phyloP scores from a whole-genome alignment of 2,113 vertebrate genomes.

The Cebidichthys violaceus region DNA sequence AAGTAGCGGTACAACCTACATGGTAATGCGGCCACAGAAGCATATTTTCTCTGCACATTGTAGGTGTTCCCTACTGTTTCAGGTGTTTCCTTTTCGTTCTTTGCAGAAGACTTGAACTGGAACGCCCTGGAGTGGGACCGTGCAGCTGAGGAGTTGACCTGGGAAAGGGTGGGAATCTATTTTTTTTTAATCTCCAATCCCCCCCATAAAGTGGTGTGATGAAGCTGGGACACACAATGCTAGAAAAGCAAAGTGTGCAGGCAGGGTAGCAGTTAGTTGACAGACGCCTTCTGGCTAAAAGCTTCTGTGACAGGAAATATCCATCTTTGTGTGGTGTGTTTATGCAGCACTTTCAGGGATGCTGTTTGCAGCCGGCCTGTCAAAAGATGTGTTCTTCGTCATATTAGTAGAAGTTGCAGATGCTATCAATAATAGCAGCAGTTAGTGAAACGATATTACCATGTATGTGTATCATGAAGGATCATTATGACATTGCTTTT shows the following conservation, averaged over 20 bases:
- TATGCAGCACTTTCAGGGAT: background rate
- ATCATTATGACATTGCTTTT: background rate
- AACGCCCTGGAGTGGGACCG: constrained; percentile 98
- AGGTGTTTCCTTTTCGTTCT: constrained; percentile 44
- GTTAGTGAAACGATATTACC: background rate
- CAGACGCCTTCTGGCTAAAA: background rate
- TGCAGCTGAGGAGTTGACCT: constrained; percentile 96
- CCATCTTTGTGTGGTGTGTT: background rate
- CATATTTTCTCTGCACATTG: background rate
- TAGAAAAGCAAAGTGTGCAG: background rate
- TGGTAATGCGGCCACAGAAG: background rate
- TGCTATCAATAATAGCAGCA: background rate
- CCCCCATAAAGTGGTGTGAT: background rate
- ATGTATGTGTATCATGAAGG: background rate
- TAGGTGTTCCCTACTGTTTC: background rate
- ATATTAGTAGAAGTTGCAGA: background rate
- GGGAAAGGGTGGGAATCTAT: constrained; percentile 90
- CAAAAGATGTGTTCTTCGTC: background rate
- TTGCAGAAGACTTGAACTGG: constrained; percentile 96
- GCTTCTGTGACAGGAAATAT: background rate
- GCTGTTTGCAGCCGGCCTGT: background rate
- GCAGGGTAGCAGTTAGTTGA: background rate
- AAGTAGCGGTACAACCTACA: background rate
- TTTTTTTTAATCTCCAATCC: background rate
- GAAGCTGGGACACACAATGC: background rate